Base-by-base conservation (phyloP, 2,888 invertebrate species). In the Trissonchulus latispiculum region DNA sequence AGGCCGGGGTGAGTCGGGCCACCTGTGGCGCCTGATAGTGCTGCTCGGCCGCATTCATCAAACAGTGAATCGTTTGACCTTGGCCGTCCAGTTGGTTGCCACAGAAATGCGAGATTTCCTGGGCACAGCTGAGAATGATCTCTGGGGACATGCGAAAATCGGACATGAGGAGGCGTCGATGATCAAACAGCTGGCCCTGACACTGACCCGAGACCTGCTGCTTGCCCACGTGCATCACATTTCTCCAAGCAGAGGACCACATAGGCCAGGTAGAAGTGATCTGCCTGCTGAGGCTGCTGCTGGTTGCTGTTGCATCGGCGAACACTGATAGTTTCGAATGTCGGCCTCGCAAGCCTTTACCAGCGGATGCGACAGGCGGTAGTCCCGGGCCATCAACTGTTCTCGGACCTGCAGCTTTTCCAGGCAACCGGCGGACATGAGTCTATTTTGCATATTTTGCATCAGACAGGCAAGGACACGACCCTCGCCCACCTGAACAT, bases 131-230 rank as follows among this genome's bases (percentile, higher is more conserved):
- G 78, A 90, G 88, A 76, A 96, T 90, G 75, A 97, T 88, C 84
- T 96, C 95, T 2, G 97, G 97, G 15, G 93, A 93, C 29, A 99
- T 86, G 78, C 91, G 88, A 83, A 91, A 96, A 84, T 97, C 95
- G 80, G 92, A 91, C 90, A 97, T 90, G 28, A 99, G 86, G 75
- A 81, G 76, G 35, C 90, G 90, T 31, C 97, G 88, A 83, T 97
- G 94, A 80, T 93, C 92, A 76, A 15, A 48, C 48, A 48, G 48
- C 23, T 48, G 48, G 8, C 48, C 48, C 48, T 48, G 48, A 48
- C 48, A 48, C 48, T 48, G 48, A 48, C 8, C 8, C 8, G 48
- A 15, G 75, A 90, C 87, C 2, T 96, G 89, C 82, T 94, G 91
- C 36, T 68, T 33, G 84, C 85, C 84, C 76, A 80, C 79, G 75